phyloP scores from a whole-genome alignment of 2,113 vertebrate genomes.

The Puntigrus tetrazona region DNA sequence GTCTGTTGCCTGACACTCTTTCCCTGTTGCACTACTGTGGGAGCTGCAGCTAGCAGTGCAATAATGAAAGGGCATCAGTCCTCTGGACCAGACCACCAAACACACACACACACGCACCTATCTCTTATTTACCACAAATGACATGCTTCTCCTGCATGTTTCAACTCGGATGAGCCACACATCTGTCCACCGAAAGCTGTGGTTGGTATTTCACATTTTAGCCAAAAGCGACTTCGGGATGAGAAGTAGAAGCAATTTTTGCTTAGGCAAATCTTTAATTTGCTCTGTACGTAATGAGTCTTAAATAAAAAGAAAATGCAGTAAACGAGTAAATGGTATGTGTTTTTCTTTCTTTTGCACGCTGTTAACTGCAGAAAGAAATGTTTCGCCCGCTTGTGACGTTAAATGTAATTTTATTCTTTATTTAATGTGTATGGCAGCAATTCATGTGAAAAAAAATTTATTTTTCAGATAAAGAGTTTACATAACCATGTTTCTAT shows the following conservation, averaged over 20 bases:
- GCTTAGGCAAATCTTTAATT: neutral
- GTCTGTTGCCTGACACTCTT: conserved; percentile 83
- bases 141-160: conserved; percentile 33
- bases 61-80: conserved; percentile 95
- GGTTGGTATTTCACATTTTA: neutral
- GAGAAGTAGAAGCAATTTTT: neutral
- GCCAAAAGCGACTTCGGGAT: neutral
- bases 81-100: conserved; percentile 61
- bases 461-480: neutral
- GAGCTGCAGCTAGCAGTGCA: conserved; percentile 87
- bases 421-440: neutral
- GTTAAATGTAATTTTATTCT: neutral
- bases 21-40: conserved; percentile 96
- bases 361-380: neutral
- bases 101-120: conserved; percentile 37
- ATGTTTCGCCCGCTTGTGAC: neutral
- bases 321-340: neutral
- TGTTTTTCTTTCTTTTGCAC: neutral
- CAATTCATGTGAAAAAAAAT: neutral
- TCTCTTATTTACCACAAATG: conserved; percentile 17
- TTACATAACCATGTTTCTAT: neutral
- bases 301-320: conserved; percentile 11
- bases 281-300: neutral
- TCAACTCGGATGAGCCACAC: neutral
- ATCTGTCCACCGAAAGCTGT: conserved; percentile 31